Evolutionary conservation across 2,113 vertebrate species (phyloP).

Genomic region (Thalassoma bifasciatum): DNA sequence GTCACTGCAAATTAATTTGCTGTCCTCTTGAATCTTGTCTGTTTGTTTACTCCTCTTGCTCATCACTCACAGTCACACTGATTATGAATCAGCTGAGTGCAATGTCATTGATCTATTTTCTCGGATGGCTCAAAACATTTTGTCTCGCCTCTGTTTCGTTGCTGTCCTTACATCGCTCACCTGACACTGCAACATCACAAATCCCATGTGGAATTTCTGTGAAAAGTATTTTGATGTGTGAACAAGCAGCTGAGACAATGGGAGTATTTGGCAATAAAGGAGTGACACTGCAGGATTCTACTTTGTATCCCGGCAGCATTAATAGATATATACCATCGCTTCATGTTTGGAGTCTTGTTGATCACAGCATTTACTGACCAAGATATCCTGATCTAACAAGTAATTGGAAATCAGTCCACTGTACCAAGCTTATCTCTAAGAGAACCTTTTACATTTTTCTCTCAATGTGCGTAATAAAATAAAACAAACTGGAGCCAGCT

Average conservation of each 20-base stretch:
- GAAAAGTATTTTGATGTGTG: slow-evolving; percentile 36
- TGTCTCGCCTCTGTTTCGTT: slow-evolving; percentile 42
- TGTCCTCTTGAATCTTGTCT: slow-evolving; percentile 60
- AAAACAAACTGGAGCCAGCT: slow-evolving; percentile 16
- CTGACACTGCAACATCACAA: slow-evolving; percentile 22
- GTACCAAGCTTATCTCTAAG: not conserved
- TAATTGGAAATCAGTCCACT: not conserved
- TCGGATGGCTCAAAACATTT: slow-evolving; percentile 48
- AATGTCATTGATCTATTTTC: slow-evolving; percentile 69
- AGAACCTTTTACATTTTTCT: not conserved
- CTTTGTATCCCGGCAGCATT: too few relatives aligned
- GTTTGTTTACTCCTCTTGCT: slow-evolving; percentile 66
- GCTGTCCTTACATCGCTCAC: slow-evolving; percentile 47
- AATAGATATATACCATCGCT: too few relatives aligned
- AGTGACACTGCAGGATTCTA: slow-evolving; percentile 3
- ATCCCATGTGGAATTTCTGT: slow-evolving; percentile 25
- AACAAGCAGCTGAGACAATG: slow-evolving; percentile 51
- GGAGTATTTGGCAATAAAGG: not conserved
- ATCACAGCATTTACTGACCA: not conserved
- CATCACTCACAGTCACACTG: slow-evolving; percentile 63
- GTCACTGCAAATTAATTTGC: slow-evolving; percentile 66
- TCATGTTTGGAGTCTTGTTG: too few relatives aligned
- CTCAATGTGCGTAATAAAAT: slow-evolving; percentile 3
- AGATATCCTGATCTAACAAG: not conserved
- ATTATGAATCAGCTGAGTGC: slow-evolving; percentile 60